These are phyloP conservation scores for Distichodus sexfasciatus DNA, from an alignment of 2,797 vertebrate genomes.

Conservation along the genomic window DNA sequence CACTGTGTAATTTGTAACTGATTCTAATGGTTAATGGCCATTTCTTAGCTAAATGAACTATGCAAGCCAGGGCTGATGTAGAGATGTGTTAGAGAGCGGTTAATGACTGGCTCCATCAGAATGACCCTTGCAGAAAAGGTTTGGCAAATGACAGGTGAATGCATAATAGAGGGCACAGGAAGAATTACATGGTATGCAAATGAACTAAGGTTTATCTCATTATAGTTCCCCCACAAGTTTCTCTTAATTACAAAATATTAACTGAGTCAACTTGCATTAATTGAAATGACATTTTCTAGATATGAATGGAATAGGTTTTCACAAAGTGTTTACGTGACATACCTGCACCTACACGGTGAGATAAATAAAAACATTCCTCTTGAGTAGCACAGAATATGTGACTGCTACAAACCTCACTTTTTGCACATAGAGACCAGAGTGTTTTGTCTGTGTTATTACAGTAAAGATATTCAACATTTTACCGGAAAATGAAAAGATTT, in stretches of 20 bases:
- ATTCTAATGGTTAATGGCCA: conserved; percentile 38
- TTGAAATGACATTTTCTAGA: conserved; percentile 2
- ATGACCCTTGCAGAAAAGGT: conserved; percentile 31
- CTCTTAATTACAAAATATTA: conserved; percentile 31
- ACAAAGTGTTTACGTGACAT: not conserved
- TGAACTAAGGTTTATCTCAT: conserved; percentile 30
- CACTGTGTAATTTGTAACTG: conserved; percentile 45
- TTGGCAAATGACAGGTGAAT: conserved; percentile 35
- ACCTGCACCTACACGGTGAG: not conserved
- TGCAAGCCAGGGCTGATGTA: conserved; percentile 4
- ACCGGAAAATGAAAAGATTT: not conserved
- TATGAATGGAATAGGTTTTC: not conserved
- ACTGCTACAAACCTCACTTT: not conserved
- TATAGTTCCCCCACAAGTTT: conserved; percentile 24
- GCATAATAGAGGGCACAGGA: conserved; percentile 25
- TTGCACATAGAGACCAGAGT: not conserved
- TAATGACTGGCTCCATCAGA: conserved; percentile 5
- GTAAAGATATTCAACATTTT: not conserved
- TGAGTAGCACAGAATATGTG: not conserved
- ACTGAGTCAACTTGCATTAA: conserved; percentile 17
- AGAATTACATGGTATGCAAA: conserved; percentile 39
- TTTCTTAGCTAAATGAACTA: conserved; percentile 32
- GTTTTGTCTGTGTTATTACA: not conserved
- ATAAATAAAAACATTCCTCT: not conserved
- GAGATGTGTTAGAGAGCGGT: conserved; percentile 32